Conservation (phyloP, 2,113 vertebrate genomes). For the Phrynosoma blainvillii region DNA sequence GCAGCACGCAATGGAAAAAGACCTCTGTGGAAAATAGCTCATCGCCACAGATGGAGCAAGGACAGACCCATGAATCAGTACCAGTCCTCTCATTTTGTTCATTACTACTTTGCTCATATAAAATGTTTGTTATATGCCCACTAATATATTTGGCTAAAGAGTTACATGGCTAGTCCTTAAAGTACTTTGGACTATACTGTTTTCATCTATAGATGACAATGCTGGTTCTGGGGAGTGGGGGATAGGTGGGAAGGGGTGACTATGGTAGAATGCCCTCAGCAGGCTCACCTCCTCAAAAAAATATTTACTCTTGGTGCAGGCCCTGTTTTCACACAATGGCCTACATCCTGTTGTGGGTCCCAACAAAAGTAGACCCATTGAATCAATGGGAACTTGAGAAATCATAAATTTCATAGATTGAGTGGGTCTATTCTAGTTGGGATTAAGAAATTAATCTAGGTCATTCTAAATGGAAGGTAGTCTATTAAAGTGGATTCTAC, state of each 20-base stretch:
- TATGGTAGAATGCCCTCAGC: neutral
- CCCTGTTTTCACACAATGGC: neutral
- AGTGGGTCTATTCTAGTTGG: too few species aligned
- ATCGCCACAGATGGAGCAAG: constrained; percentile 3
- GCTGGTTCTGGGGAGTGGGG: neutral
- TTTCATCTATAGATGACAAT: neutral
- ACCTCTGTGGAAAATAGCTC: neutral
- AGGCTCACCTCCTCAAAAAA: neutral
- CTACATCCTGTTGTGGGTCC: too few species aligned
- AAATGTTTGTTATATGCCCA: neutral
- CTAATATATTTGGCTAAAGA: neutral
- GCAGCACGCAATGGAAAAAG: neutral
- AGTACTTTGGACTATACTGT: neutral
- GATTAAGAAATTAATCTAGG: too few species aligned
- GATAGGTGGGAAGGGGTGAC: neutral
- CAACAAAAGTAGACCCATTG: too few species aligned
- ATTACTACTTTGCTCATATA: rapidly evolving
- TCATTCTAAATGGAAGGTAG: neutral
- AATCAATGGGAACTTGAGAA: too few species aligned
- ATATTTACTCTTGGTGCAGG: neutral
- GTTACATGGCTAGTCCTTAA: neutral
- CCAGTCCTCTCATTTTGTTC: constrained; percentile 4
- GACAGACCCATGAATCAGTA: constrained; percentile 5
- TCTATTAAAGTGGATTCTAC: too few species aligned
- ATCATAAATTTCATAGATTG: too few species aligned